Evolutionary conservation across 2,797 vertebrate species (phyloP), one percentile per base, ranked within the genome.

Genomic region (Cichlasoma orientale): DNA sequence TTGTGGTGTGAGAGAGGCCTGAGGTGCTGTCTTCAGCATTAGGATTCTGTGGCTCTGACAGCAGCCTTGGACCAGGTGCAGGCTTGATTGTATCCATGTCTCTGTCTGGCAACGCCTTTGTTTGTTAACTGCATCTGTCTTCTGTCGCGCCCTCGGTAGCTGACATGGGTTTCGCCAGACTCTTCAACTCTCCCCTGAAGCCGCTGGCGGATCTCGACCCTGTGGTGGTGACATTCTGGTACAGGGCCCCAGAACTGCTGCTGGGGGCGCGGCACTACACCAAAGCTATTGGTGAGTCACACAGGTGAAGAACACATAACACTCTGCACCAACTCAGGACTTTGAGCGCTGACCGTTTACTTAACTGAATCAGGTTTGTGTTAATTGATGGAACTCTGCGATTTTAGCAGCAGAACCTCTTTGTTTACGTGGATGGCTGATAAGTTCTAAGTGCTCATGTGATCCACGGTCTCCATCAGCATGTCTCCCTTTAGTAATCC

Each of bases 111-210:
- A 69, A 56, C 16, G 5, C 7, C 38, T 72, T 23, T 78, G 56
- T 77, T 73, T 77, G 21, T 29, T 87, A 16, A 79, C 41, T 0
- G 8, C 19, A 2, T 70, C 18, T 73, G 0, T 76, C 75, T 54
- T 75, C 61, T 79, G 13, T 11, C 38, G 16, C 47, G 7, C 56
- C 29, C 76, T 57, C 21, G 69, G 14, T 58, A 99, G 98, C 98
- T 83, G 98, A 99, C 92, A 99, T 99, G 98, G 98, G 98, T 92
- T 99, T 99, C 92, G 98, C 98, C 92, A 95, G 98, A 69, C 96
- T 99, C 92, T 99, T 99, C 96, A 99, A 99, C 96, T 99, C 98
- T 94, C 98, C 98, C 91, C 96, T 99, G 90, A 99, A 99, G 96
- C 98, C 98, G 87, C 97, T 99, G 96, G 98, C 98, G 31, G 98